Evolutionary conservation across 2,888 invertebrate species (phyloP), one percentile per base, ranked within the genome.

Genomic region (Cordilura impudica): DNA sequence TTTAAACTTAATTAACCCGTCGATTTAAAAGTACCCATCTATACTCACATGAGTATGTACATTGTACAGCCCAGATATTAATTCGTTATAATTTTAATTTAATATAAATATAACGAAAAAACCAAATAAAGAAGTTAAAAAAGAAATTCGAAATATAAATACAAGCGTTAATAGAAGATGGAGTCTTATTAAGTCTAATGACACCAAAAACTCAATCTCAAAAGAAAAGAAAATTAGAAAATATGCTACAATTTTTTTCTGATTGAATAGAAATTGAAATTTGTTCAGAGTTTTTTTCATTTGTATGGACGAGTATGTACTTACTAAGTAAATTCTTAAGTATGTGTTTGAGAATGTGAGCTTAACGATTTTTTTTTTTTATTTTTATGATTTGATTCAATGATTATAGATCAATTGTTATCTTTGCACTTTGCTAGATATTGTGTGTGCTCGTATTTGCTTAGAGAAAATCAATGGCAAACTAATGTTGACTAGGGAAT

Each of bases 211-310:
- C 10, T 21, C 3, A 31, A 31, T 47, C 16, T 23, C 45, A 16
- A 16, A 29, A 31, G 16, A 45, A 56, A 66, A 56, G 39, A 58
- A 29, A 56, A 26, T 51, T 58, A 53, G 12, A 63, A 71, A 26
- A 56, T 47, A 53, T 23, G 4, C 19, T 29, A 19, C 29, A 29
- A 51, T 23, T 29, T 51, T 16, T 53, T 76, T 81, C 18, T 51
- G 51, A 60, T 53, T 70, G 58, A 58, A 65, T 51, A 61, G 66
- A 77, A 71, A 77, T 35, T 71, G 77, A 71, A 61, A 77, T 53
- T 51, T 51, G 8, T 60, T 73, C 21, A 39, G 63, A 47, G 29
- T 73, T 29, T 71, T 63, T 14, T 31, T 8, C 2, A n/a, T 21
- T 31, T 23, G 12, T 72, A 19, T 47, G 19, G 10, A 19, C 19